These are phyloP conservation scores for Cavia porcellus DNA, from an alignment of 2,113 vertebrate genomes.

Conservation along the genomic window DNA sequence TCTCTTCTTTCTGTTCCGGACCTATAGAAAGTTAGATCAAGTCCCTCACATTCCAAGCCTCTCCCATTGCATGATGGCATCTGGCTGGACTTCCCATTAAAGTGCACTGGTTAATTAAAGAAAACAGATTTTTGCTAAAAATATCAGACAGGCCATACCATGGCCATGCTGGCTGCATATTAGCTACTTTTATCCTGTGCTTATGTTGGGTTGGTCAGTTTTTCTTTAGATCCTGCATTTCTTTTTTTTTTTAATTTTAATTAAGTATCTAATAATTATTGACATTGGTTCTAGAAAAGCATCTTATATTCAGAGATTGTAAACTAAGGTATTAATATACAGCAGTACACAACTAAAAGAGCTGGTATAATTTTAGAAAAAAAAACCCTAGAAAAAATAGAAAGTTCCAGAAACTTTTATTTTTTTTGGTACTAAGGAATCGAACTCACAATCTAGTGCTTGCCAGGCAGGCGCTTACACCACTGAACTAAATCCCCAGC, in stretches of 20 bases:
- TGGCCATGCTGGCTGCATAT: not conserved
- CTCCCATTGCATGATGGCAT: conserved; percentile 46
- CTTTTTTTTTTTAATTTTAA: not conserved
- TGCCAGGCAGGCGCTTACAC: too few species aligned
- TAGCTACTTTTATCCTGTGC: not conserved
- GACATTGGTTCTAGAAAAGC: not conserved
- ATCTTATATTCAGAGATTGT: not conserved
- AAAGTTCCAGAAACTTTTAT: not conserved
- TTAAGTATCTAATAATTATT: conserved; percentile 54
- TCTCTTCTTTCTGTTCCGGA: conserved; percentile 28
- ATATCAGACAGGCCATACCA: conserved; percentile 43
- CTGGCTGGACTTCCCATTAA: conserved; percentile 4
- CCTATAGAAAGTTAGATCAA: not conserved
- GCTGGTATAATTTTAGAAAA: not conserved
- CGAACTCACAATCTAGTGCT: too few species aligned
- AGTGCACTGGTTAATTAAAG: conserved; percentile 51
- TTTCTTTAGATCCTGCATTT: conserved; percentile 24
- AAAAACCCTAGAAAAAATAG: not conserved
- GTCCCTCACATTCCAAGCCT: not conserved
- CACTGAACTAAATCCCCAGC: too few species aligned
- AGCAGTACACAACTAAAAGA: not conserved
- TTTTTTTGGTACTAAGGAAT: too few species aligned
- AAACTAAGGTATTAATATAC: not conserved
- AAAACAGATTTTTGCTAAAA: conserved; percentile 67
- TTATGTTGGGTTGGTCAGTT: conserved; percentile 9